These are phyloP conservation scores for Scrobipalpa atriplicella DNA, from an alignment of 2,888 invertebrate species.

Conservation along the genomic window DNA sequence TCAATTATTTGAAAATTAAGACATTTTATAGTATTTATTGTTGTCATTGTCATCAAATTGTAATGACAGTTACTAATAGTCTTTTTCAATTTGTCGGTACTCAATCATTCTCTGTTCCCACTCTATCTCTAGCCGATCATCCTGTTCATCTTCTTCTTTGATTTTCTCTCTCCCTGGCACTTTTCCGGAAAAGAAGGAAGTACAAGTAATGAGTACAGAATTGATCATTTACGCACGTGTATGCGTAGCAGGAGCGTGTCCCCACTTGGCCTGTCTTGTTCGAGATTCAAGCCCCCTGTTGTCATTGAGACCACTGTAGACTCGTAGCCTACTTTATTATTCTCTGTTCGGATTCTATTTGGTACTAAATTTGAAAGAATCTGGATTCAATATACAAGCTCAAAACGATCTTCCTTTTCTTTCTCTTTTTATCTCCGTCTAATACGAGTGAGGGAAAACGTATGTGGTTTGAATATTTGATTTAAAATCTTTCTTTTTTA, in stretches of 20 bases:
- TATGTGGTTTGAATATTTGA: not conserved
- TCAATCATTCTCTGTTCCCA: conserved; percentile 5
- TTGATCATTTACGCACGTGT: conserved; percentile 78
- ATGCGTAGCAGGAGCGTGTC: conserved; percentile 75
- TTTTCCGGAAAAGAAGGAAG: conserved; percentile 75
- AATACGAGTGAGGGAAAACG: not conserved
- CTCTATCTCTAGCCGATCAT: conserved; percentile 36
- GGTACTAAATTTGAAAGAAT: not conserved
- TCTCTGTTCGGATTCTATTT: not conserved
- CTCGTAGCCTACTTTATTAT: not conserved
- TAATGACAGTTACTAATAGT: not conserved
- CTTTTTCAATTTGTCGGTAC: not conserved
- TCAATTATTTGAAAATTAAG: too few species aligned
- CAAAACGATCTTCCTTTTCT: not conserved
- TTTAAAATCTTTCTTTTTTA: not conserved
- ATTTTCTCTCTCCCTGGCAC: conserved; percentile 77
- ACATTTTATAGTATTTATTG: too few species aligned
- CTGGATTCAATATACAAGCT: not conserved
- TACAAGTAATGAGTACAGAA: conserved; percentile 80
- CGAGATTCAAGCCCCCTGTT: conserved; percentile 60
- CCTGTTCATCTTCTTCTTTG: conserved; percentile 69
- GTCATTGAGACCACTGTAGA: conserved; percentile 72
- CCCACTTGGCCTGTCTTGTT: conserved; percentile 62
- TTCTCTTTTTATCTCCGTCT: not conserved
- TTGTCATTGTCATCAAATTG: too few species aligned